Evolutionary conservation across 2,113 vertebrate species (phyloP).

Genomic region (Neolamprologus brichardi): DNA sequence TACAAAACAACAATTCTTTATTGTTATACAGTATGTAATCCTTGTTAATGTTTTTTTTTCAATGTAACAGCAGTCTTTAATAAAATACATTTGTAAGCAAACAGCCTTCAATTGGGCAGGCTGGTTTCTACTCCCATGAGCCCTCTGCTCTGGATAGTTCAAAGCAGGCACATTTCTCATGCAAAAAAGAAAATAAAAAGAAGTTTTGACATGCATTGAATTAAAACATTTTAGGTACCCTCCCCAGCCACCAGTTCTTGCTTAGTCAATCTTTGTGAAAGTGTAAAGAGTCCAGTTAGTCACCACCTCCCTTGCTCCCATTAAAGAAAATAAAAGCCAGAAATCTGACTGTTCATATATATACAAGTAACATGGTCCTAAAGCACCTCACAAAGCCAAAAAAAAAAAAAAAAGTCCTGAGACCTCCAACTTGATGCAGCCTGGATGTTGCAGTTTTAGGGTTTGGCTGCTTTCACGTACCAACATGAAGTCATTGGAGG

Average conservation of each 20-base stretch:
- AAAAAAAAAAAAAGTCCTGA: neutral
- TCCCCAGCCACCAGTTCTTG: neutral
- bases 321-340: constrained; percentile 60
- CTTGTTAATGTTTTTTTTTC: constrained; percentile 44
- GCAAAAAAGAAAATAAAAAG: constrained; percentile 62
- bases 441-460: neutral
- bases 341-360: constrained; percentile 37
- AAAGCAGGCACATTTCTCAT: constrained; percentile 76
- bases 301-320: neutral
- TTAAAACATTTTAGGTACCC: constrained; percentile 3
- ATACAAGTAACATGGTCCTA: constrained; percentile 24
- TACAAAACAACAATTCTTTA: constrained; percentile 73
- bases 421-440: constrained; percentile 5
- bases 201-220: constrained; percentile 72
- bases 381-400: neutral
- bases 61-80: constrained; percentile 66
- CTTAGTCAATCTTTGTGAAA: neutral
- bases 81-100: constrained; percentile 73
- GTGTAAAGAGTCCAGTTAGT: neutral
- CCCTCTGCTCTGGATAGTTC: constrained; percentile 14
- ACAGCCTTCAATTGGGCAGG: constrained; percentile 6
- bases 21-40: constrained; percentile 58
- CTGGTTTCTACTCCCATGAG: neutral
- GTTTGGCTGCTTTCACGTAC: neutral
- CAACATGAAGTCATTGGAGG: neutral